Base-by-base conservation (phyloP, 2,113 vertebrate species). In the Myxocyprinus asiaticus region DNA sequence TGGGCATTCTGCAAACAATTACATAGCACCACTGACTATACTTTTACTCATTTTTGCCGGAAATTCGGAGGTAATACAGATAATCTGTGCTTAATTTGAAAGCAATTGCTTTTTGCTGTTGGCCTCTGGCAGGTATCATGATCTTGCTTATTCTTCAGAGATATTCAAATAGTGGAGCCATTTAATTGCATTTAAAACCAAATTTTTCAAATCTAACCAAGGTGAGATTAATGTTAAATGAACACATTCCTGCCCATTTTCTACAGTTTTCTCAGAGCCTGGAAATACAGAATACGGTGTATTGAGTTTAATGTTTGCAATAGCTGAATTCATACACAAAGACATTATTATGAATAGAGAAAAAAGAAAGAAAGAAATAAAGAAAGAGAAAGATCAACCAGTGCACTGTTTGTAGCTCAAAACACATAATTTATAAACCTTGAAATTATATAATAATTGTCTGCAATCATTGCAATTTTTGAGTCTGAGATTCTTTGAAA, bases 51-150 rank as follows among this genome's bases (percentile, higher is more conserved):
- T 55, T 68, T 68, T 64, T 75, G 7, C 47, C 58, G 50, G 43
- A 77, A 72, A 84, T 85, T 85, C 55, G 73, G 59, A 77, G 76
- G 79, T 81, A 82, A 85, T 79, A 14, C 56, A 61, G 78, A 58
- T 43, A 82, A 68, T 68, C 9, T 9, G 9, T 80, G 50, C 64
- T 76, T 67, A 81, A 80, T 82, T 53, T 70, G 71, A 82, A 56
- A 67, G 66, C 9, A 68, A 76, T 48, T 45, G 33, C 17, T 14
- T 45, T 68, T 48, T 79, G 76, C 62, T 74, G 59, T 50, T 76
- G 70, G 51, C 66, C 50, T 61, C 70, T 78, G 44, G 43, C 58
- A 56, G n/a, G 58, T 75, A 79, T 79, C 5, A 42, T 55, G 44
- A n/a, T 61, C 67, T 62, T 53, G 53, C 9, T 66, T 71, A 64